Conservation (phyloP, 2,888 invertebrate genomes). For the Acleris cristana region DNA sequence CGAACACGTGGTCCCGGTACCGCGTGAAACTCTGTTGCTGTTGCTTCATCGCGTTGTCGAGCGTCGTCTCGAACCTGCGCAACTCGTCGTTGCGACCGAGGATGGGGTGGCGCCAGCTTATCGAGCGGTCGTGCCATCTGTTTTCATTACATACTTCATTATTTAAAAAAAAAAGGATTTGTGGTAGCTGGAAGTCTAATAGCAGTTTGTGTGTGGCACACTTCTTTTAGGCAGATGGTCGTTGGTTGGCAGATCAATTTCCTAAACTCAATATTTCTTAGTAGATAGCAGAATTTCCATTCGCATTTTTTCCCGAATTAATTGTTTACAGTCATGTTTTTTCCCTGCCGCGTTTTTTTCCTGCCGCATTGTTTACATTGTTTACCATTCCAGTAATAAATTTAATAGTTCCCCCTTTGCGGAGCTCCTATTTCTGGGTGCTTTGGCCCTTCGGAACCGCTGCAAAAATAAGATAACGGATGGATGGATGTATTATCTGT, state of each 20-base stretch:
- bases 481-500: too few species aligned
- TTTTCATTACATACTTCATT: neutral
- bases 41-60: constrained; percentile 57
- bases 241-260: neutral
- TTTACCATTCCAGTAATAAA: neutral
- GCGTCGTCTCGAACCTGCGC: constrained; percentile 47
- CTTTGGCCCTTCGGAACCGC: too few species aligned
- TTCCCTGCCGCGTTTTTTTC: neutral
- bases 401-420: too few species aligned
- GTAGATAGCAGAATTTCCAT: too few species aligned
- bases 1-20: constrained; percentile 58
- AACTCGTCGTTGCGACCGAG: constrained; percentile 80
- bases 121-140: constrained; percentile 52
- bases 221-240: too few species aligned
- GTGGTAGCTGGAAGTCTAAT: too few species aligned
- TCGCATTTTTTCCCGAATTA: too few species aligned
- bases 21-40: constrained; percentile 54
- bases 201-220: too few species aligned
- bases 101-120: constrained; percentile 64
- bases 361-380: neutral
- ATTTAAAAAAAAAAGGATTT: too few species aligned
- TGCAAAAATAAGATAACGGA: too few species aligned
- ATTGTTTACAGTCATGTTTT: too few species aligned
- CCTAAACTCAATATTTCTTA: neutral
- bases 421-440: too few species aligned